Percentiles rank a stretch among this genome's conserved stretches.
Evolutionary conservation across 2,113 vertebrate genomes (phyloP).

Genomic region (Anoplopoma fimbria): DNA sequence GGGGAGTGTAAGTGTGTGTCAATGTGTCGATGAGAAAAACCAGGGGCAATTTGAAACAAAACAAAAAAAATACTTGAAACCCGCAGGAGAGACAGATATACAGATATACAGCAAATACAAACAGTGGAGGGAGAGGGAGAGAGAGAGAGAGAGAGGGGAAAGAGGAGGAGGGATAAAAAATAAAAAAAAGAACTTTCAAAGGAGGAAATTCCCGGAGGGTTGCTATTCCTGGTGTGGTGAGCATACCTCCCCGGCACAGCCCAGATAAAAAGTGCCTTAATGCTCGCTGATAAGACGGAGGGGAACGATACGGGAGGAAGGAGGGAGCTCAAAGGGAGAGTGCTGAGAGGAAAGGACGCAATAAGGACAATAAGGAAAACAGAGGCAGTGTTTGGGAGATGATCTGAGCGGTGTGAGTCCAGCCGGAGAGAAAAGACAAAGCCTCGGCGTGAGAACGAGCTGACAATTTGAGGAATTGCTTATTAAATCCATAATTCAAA

Average conservation of each 20-base stretch:
- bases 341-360: constrained; percentile 18
- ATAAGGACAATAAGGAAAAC: neutral
- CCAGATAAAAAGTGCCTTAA: constrained; percentile 69
- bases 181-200: constrained; percentile 47
- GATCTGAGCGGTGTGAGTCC: neutral
- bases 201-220: constrained; percentile 66
- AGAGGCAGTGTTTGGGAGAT: neutral
- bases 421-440: constrained; percentile 26
- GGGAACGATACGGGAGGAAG: constrained; percentile 34
- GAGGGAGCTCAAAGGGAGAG: constrained; percentile 30
- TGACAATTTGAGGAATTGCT: constrained; percentile 48
- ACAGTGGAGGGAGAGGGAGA: neutral
- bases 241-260: constrained; percentile 64
- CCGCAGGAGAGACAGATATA: constrained; percentile 14
- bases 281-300: constrained; percentile 66
- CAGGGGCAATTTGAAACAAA: constrained; percentile 37
- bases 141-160: neutral
- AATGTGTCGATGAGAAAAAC: constrained; percentile 46
- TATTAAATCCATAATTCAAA: constrained; percentile 67
- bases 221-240: constrained; percentile 72
- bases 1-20: neutral
- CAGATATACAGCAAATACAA: constrained; percentile 15
- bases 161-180: constrained; percentile 31
- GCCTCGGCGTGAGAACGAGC: neutral
- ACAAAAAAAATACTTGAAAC: constrained; percentile 45